Base-by-base conservation (phyloP, 2,797 vertebrate genomes). In the Gymnoscopelus microlampas region DNA sequence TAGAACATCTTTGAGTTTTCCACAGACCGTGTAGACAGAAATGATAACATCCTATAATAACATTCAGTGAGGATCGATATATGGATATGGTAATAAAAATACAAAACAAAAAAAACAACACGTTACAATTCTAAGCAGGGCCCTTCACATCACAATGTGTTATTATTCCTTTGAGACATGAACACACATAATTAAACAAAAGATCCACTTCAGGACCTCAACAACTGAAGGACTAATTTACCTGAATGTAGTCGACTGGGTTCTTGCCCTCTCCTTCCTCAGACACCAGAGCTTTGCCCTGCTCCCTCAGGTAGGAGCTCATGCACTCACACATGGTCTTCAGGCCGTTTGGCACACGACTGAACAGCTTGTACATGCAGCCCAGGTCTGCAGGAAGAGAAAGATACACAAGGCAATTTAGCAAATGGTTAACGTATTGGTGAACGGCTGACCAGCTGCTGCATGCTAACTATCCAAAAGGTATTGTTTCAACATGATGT, bases 241-340 rank as follows among this genome's bases (percentile, higher is more conserved):
- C 97, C 96, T 99, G 98, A 71, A 99, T 99, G 83, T 98, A 99
- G 87, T 99, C 98, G 11, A 99, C 97, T 2, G 98, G 97, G 88
- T 99, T 99, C 86, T 98, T 98, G 78, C 97, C 96, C 93, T 99
- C 97, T 78, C 97, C 96, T 78, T 99, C 98, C 87, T 99, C 98
- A 67, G 98, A 99, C 85, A 99, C 97, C 73, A 99, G 92, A 55
- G 97, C 97, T 93, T 98, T 98, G 74, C 98, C 98, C 88, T 98
- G 97, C 77, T 99, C 98, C 76, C 98, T 95, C 87, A 99, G 85
- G 85, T 98, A 99, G 0, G 95, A 94, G 80, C 97, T 99, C 98
- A 99, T 98, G 88, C 96, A 98, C 85, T 99, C 98, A 7, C 98
- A 99, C 98, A 99, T 99, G 0, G 97, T 98, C 95, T 99, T 99